Percentiles rank a stretch among this genome's conserved stretches.
These are phyloP conservation scores for Hestina assimilis DNA, from an alignment of 1,140 invertebrate genomes.

Conservation along the genomic window DNA sequence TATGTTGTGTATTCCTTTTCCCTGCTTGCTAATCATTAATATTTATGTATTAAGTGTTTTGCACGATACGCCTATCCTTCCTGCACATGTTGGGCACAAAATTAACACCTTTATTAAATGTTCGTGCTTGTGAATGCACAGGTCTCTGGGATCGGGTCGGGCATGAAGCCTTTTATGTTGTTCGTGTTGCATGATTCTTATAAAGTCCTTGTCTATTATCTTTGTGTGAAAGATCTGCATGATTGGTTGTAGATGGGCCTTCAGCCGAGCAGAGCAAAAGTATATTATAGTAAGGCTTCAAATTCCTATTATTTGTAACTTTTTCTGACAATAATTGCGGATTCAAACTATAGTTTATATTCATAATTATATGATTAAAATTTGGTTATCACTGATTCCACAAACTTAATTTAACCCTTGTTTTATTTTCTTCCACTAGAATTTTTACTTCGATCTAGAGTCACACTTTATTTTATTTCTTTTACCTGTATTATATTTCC, in stretches of 20 bases:
- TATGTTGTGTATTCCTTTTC: constrained; percentile 62
- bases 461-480: neutral
- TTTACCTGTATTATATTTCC: constrained; percentile 1
- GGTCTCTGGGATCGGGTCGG: constrained; percentile 54
- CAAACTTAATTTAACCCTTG: neutral
- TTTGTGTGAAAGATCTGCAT: constrained; percentile 68
- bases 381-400: neutral
- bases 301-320: constrained; percentile 50
- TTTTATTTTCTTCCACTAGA: neutral
- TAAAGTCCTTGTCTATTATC: constrained; percentile 53
- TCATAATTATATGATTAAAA: neutral
- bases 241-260: constrained; percentile 68
- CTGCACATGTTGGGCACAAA: constrained; percentile 66
- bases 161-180: constrained; percentile 72
- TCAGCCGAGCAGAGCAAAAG: constrained; percentile 58
- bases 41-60: constrained; percentile 66
- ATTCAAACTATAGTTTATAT: constrained; percentile 1
- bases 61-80: constrained; percentile 72
- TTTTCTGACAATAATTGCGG: constrained; percentile 12
- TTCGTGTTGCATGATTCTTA: constrained; percentile 73
- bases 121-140: constrained; percentile 71
- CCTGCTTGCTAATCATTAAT: constrained; percentile 72
- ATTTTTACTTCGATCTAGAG: neutral
- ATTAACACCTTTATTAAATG: constrained; percentile 57
- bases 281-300: constrained; percentile 62